Conservation (phyloP, 2,113 vertebrate genomes). For the Tachysurus fulvidraco region DNA sequence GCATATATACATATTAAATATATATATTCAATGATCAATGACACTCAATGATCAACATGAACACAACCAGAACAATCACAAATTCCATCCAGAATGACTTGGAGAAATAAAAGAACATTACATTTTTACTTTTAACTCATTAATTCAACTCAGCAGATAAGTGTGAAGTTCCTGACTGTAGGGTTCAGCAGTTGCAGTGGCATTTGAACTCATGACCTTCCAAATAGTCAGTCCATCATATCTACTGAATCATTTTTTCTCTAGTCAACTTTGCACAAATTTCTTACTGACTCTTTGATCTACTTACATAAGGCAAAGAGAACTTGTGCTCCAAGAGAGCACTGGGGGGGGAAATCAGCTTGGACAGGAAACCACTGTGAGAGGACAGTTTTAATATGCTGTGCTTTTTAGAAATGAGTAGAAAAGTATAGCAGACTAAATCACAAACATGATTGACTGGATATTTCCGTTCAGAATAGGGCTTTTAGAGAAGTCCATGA, state of each 20-base stretch:
- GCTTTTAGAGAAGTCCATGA: background rate
- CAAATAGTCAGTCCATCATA: background rate
- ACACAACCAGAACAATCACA: background rate
- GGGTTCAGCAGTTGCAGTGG: too few species aligned
- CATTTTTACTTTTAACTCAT: background rate
- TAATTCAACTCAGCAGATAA: background rate
- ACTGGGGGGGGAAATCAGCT: background rate
- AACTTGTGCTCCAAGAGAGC: too few species aligned
- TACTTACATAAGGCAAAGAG: too few species aligned
- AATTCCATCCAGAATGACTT: background rate
- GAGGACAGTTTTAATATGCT: background rate
- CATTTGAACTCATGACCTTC: background rate
- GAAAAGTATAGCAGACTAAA: background rate
- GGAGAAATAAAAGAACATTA: background rate
- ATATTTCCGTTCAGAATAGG: conserved; percentile 28
- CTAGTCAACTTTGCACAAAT: too few species aligned
- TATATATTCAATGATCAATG: too few species aligned
- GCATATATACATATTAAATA: too few species aligned
- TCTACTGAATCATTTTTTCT: too few species aligned
- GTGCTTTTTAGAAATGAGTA: background rate
- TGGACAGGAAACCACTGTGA: conserved; percentile 19
- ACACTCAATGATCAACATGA: too few species aligned
- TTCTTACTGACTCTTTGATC: too few species aligned
- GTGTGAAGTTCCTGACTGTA: too few species aligned
- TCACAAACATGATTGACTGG: background rate